These are phyloP conservation scores for Piprites chloris DNA, from an alignment of 2,113 vertebrate species.

Conservation along the genomic window DNA sequence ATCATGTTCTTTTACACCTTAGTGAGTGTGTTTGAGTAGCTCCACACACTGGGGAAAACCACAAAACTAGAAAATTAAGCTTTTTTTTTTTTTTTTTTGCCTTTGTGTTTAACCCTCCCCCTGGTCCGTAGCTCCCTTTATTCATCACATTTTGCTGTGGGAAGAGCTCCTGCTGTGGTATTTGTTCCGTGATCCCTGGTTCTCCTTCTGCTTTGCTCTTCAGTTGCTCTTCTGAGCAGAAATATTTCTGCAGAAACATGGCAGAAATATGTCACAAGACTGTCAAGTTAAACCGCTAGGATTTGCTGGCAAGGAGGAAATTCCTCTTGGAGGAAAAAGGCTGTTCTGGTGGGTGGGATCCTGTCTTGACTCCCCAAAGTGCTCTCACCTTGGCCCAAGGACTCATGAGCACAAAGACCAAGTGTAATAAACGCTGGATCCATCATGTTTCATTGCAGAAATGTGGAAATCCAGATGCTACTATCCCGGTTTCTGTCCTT, in stretches of 20 bases:
- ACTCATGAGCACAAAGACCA: background rate
- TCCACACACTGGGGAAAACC: background rate
- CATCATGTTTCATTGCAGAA: background rate
- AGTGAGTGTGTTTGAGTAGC: background rate
- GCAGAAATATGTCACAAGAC: background rate
- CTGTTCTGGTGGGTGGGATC: background rate
- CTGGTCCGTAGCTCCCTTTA: background rate
- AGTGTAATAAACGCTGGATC: background rate
- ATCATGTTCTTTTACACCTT: background rate
- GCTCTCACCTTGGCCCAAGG: background rate
- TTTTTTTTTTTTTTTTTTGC: background rate
- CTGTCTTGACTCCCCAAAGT: no score
- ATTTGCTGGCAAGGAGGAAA: background rate
- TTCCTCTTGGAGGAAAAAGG: background rate
- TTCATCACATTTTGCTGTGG: background rate
- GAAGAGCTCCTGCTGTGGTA: background rate
- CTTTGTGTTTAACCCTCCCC: background rate
- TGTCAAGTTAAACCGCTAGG: background rate
- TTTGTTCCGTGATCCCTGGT: background rate
- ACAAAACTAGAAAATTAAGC: background rate
- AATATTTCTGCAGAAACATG: no score
- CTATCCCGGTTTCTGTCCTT: background rate
- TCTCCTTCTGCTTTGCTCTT: background rate
- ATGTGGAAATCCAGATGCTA: background rate
- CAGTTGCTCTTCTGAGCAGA: background rate